phyloP scores from a whole-genome alignment of 2,113 vertebrate genomes.

The Chroicocephalus ridibundus region DNA sequence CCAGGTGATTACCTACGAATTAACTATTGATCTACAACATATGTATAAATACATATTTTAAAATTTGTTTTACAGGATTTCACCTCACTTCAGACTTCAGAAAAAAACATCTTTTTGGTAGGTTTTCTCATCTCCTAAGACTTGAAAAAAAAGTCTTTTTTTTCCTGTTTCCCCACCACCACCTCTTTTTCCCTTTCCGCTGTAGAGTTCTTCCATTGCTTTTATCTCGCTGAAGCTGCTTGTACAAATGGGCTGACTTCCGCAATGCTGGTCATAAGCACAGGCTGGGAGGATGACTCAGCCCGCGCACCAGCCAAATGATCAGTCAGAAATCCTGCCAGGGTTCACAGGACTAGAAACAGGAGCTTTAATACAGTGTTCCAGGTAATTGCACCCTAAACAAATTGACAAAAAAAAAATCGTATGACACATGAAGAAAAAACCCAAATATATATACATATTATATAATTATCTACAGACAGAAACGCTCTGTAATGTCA shows the following conservation, averaged over 20 bases:
- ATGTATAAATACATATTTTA: not conserved
- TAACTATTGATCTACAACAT: not conserved
- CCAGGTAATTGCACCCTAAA: not conserved
- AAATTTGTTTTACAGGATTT: not conserved
- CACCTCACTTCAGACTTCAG: not conserved
- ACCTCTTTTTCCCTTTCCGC: not conserved
- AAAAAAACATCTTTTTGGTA: not conserved
- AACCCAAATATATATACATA: not conserved
- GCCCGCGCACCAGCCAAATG: not conserved
- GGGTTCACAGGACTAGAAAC: not conserved
- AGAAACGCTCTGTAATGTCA: not conserved
- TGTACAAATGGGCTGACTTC: not conserved
- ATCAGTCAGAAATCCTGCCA: not conserved
- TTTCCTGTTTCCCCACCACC: too few relatives aligned
- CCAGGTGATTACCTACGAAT: not conserved
- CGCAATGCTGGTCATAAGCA: rapidly evolving
- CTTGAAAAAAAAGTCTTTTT: rapidly evolving
- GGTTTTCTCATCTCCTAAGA: not conserved
- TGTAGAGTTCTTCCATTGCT: not conserved
- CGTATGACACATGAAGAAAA: not conserved
- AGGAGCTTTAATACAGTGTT: not conserved
- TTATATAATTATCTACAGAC: too few relatives aligned
- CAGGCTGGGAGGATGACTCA: not conserved
- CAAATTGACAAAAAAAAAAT: not conserved
- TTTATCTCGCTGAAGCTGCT: not conserved